phyloP scores from a whole-genome alignment of 2,113 vertebrate species.

The Podarcis muralis region DNA sequence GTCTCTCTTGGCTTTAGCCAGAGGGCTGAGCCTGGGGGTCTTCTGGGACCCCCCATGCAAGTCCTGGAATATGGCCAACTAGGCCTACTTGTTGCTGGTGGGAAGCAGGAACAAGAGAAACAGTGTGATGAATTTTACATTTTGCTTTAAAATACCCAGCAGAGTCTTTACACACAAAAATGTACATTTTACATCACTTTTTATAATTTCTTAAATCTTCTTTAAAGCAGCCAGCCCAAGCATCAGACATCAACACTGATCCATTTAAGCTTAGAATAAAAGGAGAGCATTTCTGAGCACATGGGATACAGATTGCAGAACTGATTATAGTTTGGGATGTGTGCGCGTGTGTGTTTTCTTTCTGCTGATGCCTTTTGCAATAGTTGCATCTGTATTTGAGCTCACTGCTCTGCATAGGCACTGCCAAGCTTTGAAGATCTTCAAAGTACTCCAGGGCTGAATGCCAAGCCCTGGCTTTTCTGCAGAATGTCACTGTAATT shows the following conservation, averaged over 20 bases:
- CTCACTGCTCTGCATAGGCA: not conserved
- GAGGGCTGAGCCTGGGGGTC: too few species aligned
- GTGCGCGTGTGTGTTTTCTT: not conserved
- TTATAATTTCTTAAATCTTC: not conserved
- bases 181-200: not conserved
- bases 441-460: conserved; percentile 64
- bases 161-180: not conserved
- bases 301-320: not conserved
- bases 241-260: not conserved
- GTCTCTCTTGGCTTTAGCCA: too few species aligned
- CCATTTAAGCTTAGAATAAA: not conserved
- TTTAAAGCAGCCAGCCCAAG: not conserved
- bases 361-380: not conserved
- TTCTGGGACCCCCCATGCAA: too few species aligned
- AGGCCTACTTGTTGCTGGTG: not conserved
- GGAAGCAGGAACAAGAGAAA: not conserved
- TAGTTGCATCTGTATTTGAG: not conserved
- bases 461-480: conserved; percentile 59
- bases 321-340: not conserved
- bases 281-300: not conserved
- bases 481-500: conserved; percentile 75
- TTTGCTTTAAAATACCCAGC: not conserved
- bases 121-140: not conserved
- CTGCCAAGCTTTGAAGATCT: conserved; percentile 33
- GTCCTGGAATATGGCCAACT: too few species aligned